Evolutionary conservation across 2,888 invertebrate genomes (phyloP), one percentile per base, ranked within the genome.

Genomic region (Piscicola geometra): DNA sequence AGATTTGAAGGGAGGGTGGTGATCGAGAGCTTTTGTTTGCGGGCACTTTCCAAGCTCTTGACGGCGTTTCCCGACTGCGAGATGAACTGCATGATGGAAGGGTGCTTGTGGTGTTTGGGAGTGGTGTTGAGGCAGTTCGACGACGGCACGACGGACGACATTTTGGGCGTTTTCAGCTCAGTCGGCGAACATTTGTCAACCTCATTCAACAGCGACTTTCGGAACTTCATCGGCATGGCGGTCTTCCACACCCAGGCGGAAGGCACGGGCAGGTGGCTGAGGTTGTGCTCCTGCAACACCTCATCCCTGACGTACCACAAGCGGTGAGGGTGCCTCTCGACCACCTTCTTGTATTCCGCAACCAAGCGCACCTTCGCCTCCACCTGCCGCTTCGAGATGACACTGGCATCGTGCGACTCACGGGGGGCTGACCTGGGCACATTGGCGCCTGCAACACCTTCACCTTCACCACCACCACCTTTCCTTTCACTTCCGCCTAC

Each of bases 281-380:
- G 82, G 5, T 87, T 83, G 83, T 89, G 89, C 80, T 89, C 87
- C 50, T 88, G 85, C 21, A 89, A 85, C 0, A 88, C 80, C 18
- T 89, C 88, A 12, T 88, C 86, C 0, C 87, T 82, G 0, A 91
- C 90, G 80, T 88, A 88, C 91, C 91, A 91, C 80, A 89, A 90
- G n/a, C 85, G 83, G 76, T 88, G 89, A 74, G 88, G 88, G 77
- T 87, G 87, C 25, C 78, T n/a, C 0, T 88, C 88, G 0, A 88
- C 86, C 78, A 88, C 88, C 71, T 87, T 86, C 78, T 87, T 88
- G 88, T 90, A 90, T 1, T 84, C 85, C 0, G 90, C 90, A 21
- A 90, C 86, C 79, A 89, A 88, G 71, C 88, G 88, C 47, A 91
- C 88, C 82, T 81, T 83, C 21, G 81, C 79, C 35, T 82, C 83